Evolutionary conservation across 35 echinoderm and acorn worm genomes (phyloP).

Genomic region (Apostichopus parvimensis): DNA sequence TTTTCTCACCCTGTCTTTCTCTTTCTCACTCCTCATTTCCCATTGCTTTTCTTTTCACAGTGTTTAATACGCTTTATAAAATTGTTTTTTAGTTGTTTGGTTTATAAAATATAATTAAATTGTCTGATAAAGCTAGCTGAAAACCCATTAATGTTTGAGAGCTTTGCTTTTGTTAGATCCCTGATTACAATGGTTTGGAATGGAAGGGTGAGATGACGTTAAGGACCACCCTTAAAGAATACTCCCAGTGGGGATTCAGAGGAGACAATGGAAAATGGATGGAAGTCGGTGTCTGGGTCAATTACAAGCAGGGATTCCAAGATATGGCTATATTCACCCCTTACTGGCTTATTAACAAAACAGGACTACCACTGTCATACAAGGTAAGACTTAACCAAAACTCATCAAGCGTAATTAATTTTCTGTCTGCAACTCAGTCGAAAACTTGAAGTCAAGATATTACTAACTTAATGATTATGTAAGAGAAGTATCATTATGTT

Average conservation of each 20-base stretch:
- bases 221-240: constrained; percentile 76
- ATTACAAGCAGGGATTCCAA: constrained; percentile 84
- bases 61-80: too few relatives aligned
- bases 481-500: too few relatives aligned
- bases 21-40: too few relatives aligned
- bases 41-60: too few relatives aligned
- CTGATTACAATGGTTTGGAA: constrained; percentile 69
- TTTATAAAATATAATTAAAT: too few relatives aligned
- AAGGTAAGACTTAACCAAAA: constrained; percentile 52
- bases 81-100: too few relatives aligned
- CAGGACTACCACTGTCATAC: constrained; percentile 77
- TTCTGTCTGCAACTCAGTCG: too few relatives aligned
- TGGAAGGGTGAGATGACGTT: constrained; percentile 94
- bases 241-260: constrained; percentile 83
- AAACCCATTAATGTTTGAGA: too few relatives aligned
- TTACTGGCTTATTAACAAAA: constrained; percentile 96
- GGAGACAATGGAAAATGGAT: constrained; percentile 71
- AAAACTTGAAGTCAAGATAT: background rate
- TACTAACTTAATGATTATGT: background rate
- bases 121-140: too few relatives aligned
- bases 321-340: constrained; percentile 93
- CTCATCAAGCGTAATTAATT: too few relatives aligned
- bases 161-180: constrained; percentile 53
- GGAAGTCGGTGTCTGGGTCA: constrained; percentile 84
- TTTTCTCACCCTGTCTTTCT: too few relatives aligned